Evolutionary conservation across 1,140 invertebrate species (phyloP), one percentile per base, ranked within the genome.

Genomic region (Rhagoletis pomonella): DNA sequence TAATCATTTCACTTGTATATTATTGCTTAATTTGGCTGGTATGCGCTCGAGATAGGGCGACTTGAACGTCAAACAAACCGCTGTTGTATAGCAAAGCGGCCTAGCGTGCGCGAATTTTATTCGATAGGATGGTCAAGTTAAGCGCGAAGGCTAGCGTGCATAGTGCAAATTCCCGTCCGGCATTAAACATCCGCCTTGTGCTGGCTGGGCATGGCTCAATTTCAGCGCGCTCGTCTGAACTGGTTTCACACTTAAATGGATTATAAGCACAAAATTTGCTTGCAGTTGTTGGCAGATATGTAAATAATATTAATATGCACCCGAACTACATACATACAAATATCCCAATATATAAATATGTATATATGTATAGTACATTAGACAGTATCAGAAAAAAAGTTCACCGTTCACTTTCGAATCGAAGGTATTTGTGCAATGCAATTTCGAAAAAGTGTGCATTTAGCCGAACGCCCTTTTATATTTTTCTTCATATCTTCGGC

Each of bases 191-290:
- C 67, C 39, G 67, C 67, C 67, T 73, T 39, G 1, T 5, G 67
- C n/a, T 73, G 67, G 44, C 42, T 73, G 39, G 10, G 67, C n/a
- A 42, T n/a, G 65, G 14, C 9, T 9, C 10, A 14, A 69, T 14
- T 69, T 42, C 19, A 29, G 64, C 64, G 2, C 12, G 67, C 12
- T 10, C 4, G 14, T 44, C 42, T 17, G 39, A 73, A 73, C 67
- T 73, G 67, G 67, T 73, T 73, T 73, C 42, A 42, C 14, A 42
- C 14, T 39, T 17, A 73, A 73, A 73, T 73, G 67, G 67, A 44
- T n/a, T 44, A 42, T 73, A 73, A 4, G 67, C 67, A 12, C 67
- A 73, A 39, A 73, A 73, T 29, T 29, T 73, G 67, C 39, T 12
- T 42, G 44, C 67, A 73, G 4, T 47, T 47, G 42, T 10, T 14